Evolutionary conservation across 1,140 invertebrate genomes (phyloP).

Genomic region (Drosophila sucinea): DNA sequence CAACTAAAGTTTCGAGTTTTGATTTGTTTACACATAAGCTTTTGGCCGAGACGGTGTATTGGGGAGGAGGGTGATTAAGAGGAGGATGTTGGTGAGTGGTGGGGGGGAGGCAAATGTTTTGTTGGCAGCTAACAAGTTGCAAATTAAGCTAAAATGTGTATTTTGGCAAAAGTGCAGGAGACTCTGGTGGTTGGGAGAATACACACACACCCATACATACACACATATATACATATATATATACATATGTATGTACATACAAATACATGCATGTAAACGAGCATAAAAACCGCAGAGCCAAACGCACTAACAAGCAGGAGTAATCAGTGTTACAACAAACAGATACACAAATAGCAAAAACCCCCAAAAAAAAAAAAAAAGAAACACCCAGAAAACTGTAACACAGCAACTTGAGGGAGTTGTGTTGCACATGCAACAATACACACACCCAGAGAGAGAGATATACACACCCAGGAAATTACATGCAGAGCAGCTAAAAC

Average conservation of each 20-base stretch:
- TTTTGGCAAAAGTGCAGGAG: conserved; percentile 67
- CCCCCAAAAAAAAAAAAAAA: conserved; percentile 28
- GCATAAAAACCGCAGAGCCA: conserved; percentile 72
- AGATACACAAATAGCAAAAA: conserved; percentile 27
- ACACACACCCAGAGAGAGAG: not conserved
- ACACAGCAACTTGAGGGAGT: conserved; percentile 9
- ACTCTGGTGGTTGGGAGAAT: not conserved
- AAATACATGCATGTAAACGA: conserved; percentile 64
- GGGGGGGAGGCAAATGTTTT: conserved; percentile 43
- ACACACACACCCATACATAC: conserved; percentile 18
- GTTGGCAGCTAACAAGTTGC: conserved; percentile 78
- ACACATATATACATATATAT: not conserved
- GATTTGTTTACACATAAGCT: conserved; percentile 75
- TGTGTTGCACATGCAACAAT: conserved; percentile 28
- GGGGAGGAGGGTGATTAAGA: not conserved
- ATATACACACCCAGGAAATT: conserved; percentile 55
- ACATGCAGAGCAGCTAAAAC: conserved; percentile 72
- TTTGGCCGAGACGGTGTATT: conserved; percentile 43
- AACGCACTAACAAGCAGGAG: conserved; percentile 76
- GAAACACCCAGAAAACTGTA: conserved; percentile 7
- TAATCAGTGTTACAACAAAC: conserved; percentile 67
- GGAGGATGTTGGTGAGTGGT: not conserved
- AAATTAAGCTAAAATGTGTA: conserved; percentile 78
- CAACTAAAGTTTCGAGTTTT: conserved; percentile 72
- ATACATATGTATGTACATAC: conserved; percentile 21